phyloP scores from a whole-genome alignment of 2,113 vertebrate species.

The Ammodytes marinus region DNA sequence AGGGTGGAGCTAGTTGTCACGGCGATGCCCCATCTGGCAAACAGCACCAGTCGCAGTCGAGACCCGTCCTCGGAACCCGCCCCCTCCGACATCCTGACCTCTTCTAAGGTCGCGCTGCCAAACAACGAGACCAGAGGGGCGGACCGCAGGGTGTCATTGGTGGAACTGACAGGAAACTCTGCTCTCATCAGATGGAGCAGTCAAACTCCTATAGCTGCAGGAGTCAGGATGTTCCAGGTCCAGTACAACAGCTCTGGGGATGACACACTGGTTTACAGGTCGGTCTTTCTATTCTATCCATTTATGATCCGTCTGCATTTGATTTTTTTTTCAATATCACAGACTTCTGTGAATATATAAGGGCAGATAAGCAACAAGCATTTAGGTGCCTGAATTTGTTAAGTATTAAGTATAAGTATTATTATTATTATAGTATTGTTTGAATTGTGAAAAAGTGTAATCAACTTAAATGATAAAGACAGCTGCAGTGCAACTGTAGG shows the following conservation, averaged over 20 bases:
- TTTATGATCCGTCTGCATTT: neutral
- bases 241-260: constrained; percentile 96
- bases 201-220: constrained; percentile 83
- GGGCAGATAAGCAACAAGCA: neutral
- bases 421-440: too few species aligned
- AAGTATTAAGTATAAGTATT: neutral
- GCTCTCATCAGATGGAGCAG: constrained; percentile 93
- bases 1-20: constrained; percentile 88
- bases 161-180: constrained; percentile 92
- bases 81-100: constrained; percentile 92
- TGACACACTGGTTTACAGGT: constrained; percentile 96
- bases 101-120: constrained; percentile 83
- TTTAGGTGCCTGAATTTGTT: neutral
- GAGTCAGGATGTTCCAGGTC: constrained; percentile 94
- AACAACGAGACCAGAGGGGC: constrained; percentile 81
- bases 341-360: neutral
- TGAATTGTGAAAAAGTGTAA: constrained; percentile 44
- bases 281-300: constrained; percentile 37
- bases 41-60: constrained; percentile 91
- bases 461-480: constrained; percentile 67
- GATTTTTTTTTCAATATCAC: neutral
- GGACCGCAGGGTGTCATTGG: constrained; percentile 86
- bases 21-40: constrained; percentile 87
- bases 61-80: constrained; percentile 84
- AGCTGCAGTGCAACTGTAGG: constrained; percentile 42